Evolutionary conservation across 1,140 invertebrate species (phyloP).

Genomic region (Bombyx mandarina): DNA sequence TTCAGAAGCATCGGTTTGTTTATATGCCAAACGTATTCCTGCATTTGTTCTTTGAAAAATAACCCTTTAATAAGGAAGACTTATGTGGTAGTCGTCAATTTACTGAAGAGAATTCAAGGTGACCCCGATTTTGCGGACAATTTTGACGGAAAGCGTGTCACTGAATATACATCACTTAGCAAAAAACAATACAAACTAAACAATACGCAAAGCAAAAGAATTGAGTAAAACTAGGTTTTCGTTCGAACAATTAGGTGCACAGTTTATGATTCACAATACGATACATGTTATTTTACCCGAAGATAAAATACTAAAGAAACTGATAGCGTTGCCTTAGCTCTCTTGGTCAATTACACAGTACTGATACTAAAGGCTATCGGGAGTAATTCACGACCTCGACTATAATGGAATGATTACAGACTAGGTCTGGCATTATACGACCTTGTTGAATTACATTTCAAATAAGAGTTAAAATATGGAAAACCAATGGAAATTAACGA

Average conservation of each 20-base stretch:
- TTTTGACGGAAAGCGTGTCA: too few relatives aligned
- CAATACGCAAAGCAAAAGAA: neutral
- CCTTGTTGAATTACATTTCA: neutral
- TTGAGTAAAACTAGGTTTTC: neutral
- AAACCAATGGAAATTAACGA: too few relatives aligned
- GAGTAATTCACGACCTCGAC: constrained; percentile 11
- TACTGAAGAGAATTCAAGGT: constrained; percentile 34
- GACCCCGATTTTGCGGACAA: constrained; percentile 25
- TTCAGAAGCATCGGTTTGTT: constrained; percentile 18
- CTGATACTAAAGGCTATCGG: constrained; percentile 18
- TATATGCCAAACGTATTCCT: constrained; percentile 22
- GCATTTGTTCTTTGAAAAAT: constrained; percentile 13
- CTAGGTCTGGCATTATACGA: neutral
- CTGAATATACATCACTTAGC: too few relatives aligned
- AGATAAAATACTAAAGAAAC: too few relatives aligned
- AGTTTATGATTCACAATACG: too few relatives aligned
- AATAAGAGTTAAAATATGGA: too few relatives aligned
- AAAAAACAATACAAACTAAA: neutral
- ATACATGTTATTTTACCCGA: too few relatives aligned
- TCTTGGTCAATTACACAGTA: too few relatives aligned
- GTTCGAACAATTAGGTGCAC: too few relatives aligned
- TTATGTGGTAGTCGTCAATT: constrained; percentile 10
- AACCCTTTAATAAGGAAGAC: constrained; percentile 26
- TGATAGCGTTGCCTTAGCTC: too few relatives aligned
- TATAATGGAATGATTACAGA: constrained; percentile 5